A percentile compares a stretch with the other conserved stretches of the same genome.
Evolutionary conservation across 2,888 invertebrate genomes (phyloP).

Genomic region (Lomographa bimaculata): DNA sequence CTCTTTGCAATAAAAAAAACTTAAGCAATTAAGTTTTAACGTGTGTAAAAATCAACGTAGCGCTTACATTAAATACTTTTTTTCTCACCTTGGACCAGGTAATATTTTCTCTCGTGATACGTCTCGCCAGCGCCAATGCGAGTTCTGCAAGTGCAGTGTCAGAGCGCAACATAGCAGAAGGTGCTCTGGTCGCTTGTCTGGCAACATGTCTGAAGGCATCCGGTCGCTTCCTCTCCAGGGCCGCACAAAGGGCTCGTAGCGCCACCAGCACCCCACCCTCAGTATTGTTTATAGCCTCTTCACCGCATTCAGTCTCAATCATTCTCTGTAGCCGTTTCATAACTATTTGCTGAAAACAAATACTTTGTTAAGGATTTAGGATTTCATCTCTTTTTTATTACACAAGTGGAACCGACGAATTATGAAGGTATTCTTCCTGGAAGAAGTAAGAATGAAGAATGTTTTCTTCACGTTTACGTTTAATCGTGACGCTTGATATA

Average conservation of each 20-base stretch:
- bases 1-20: too few relatives aligned
- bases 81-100: conserved; percentile 91
- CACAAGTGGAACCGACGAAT: too few relatives aligned
- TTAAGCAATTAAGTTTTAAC: too few relatives aligned
- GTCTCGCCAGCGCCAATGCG: conserved; percentile 87
- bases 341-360: conserved; percentile 63
- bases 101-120: conserved; percentile 88
- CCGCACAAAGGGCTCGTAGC: conserved; percentile 83
- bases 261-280: conserved; percentile 72
- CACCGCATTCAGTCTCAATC: conserved; percentile 81
- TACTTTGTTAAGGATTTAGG: too few relatives aligned
- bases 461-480: too few relatives aligned
- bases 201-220: conserved; percentile 88
- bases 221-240: conserved; percentile 91
- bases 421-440: too few relatives aligned
- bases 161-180: conserved; percentile 82
- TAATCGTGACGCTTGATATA: too few relatives aligned
- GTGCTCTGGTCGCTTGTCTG: conserved; percentile 86
- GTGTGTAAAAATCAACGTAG: too few relatives aligned
- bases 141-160: conserved; percentile 85
- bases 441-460: too few relatives aligned
- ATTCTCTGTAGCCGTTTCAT: conserved; percentile 73
- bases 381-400: too few relatives aligned
- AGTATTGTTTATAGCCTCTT: conserved; percentile 75
- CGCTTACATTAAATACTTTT: too few relatives aligned